Percentiles rank a stretch among this genome's conserved stretches.
These are phyloP conservation scores for Damaliscus lunatus DNA, from an alignment of 2,113 vertebrate species.

Conservation along the genomic window DNA sequence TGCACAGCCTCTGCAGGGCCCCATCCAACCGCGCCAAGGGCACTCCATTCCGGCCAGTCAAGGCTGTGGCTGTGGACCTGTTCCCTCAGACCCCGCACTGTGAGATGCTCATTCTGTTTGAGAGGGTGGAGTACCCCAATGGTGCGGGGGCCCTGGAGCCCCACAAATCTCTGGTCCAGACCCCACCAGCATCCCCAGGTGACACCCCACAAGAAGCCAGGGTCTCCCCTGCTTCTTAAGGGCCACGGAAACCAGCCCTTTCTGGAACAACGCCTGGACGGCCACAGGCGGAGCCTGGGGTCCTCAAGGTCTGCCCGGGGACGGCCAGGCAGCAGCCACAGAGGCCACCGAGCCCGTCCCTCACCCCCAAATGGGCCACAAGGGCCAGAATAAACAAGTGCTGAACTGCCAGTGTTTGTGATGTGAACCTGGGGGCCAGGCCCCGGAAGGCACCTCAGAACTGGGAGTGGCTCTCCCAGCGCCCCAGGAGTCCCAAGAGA, in stretches of 20 bases:
- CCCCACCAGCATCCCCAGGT: neutral
- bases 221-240: neutral
- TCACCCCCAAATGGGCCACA: neutral
- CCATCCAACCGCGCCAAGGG: conserved; percentile 95
- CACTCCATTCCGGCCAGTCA: conserved; percentile 86
- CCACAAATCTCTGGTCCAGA: neutral
- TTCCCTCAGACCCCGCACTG: conserved; percentile 97
- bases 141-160: neutral
- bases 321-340: neutral
- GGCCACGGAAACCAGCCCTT: neutral
- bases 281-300: neutral
- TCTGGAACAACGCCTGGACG: neutral
- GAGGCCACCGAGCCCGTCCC: rapidly evolving
- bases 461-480: no score
- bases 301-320: no score
- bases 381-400: conserved; percentile 56
- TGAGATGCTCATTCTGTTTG: conserved; percentile 92
- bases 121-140: conserved; percentile 83
- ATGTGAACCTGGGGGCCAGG: neutral
- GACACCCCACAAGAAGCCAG: neutral
- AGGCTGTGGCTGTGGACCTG: conserved; percentile 92
- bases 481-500: neutral
- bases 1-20: conserved; percentile 88
- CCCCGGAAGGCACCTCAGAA: neutral
- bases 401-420: neutral